Evolutionary conservation across 2,113 vertebrate genomes (phyloP), one percentile per base, ranked within the genome.

Genomic region (Sclerurus mexicanus): DNA sequence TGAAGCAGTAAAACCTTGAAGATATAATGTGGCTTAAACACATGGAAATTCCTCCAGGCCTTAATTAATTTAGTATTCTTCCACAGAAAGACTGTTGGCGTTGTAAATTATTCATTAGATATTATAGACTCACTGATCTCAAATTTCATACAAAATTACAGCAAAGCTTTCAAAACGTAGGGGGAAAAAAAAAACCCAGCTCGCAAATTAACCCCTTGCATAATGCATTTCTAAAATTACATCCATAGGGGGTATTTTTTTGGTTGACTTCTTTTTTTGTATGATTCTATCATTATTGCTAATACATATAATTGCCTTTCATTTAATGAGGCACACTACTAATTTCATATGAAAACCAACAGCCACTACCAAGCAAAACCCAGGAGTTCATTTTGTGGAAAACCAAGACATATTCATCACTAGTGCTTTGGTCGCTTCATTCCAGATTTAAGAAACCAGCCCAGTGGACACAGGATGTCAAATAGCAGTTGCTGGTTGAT

Each of bases 81-180:
- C 91, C 92, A 97, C 93, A 96, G 97, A 96, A 98, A 97, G 96
- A 92, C 95, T 97, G 97, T 97, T 97, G 96, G 95, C 20, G 6
- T 94, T 94, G 95, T 98, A 97, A 98, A 98, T 98, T 97, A 98
- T 98, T 98, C 97, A 98, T 97, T 94, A 97, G 96, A 97, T 96
- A 96, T 97, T 97, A 97, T 92, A 97, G 96, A 92, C 95, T 94
- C 92, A 92, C 96, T 96, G 97, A 98, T 97, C 96, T 96, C 92
- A 89, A 96, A 97, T 97, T 97, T 96, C 96, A 95, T 93, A 97
- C 68, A 95, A 97, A 97, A 97, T 97, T 97, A 97, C 92, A 95
- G 90, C 78, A 95, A 93, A 95, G 96, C 97, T 97, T 97, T 94
- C 95, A 93, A 97, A 97, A 94, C 1, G 49, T 90, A 55, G 37